phyloP scores from a whole-genome alignment of 1,140 invertebrate species.

The Oscheius sp. region DNA sequence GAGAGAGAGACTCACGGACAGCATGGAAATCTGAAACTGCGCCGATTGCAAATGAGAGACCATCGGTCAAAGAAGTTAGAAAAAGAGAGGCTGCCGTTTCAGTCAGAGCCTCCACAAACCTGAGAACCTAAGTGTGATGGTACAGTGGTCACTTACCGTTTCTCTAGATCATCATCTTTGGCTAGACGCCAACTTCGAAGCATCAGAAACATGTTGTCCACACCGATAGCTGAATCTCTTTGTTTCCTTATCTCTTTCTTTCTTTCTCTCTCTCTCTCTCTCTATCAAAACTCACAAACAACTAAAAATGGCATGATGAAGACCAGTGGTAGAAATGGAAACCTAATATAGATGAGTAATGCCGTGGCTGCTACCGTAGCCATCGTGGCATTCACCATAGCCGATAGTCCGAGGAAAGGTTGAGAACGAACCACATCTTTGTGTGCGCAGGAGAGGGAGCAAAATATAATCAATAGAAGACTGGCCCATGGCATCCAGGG shows the following conservation, averaged over 20 bases:
- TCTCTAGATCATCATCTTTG: conserved; percentile 23
- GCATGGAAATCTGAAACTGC: conserved; percentile 52
- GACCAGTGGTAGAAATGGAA: conserved; percentile 54
- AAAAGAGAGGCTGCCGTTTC: conserved; percentile 53
- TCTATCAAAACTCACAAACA: conserved; percentile 52
- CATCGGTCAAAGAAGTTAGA: conserved; percentile 56
- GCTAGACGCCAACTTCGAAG: conserved; percentile 52
- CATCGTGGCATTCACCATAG: conserved; percentile 53
- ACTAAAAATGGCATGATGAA: conserved; percentile 57
- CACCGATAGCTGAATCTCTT: conserved; percentile 47
- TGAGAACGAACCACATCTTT: conserved; percentile 46
- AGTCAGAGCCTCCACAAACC: conserved; percentile 45
- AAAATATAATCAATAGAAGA: conserved; percentile 48
- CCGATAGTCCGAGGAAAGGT: conserved; percentile 51
- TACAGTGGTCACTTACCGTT: background rate
- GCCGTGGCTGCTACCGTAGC: conserved; percentile 48
- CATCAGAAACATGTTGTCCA: conserved; percentile 57
- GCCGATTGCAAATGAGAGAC: conserved; percentile 52
- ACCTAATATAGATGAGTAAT: conserved; percentile 47
- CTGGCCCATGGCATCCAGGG: conserved; percentile 57
- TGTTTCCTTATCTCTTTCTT: conserved; percentile 1
- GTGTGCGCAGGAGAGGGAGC: conserved; percentile 44
- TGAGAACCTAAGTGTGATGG: background rate
- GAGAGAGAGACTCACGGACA: conserved; percentile 54
- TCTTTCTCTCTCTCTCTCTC: background rate